Base-by-base conservation (phyloP, 1,140 invertebrate genomes). In the Zaprionus camerounensis region DNA sequence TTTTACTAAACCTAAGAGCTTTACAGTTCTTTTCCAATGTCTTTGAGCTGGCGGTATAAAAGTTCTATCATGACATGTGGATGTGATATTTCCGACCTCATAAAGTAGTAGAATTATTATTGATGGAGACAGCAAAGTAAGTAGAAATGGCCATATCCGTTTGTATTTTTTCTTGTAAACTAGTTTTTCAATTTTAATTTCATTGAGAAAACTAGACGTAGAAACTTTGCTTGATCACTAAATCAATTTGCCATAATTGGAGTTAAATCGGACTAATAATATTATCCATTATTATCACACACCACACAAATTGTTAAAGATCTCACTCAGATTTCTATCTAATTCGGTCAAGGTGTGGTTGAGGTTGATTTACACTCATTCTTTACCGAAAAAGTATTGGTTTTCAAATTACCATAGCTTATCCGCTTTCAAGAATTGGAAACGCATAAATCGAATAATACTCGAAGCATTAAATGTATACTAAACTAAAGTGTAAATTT, bases 71-170 rank as follows among this genome's bases (percentile, higher is more conserved):
- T 46, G 46, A 64, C 46, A 51, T 24, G 46, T 51, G 20, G 53
- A 65, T 34, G 51, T 38, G 31, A 64, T 28, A 64, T 64, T 64
- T 64, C 62, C 62, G 62, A 64, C 62, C 24, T n/a, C 63, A 66
- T 66, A 66, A 66, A 56, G 61, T 36, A 38, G 13, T 34, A 36
- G 12, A 51, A 51, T 51, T 64, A 46, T 66, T 66, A 51, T 66
- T 56, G 63, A 56, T 66, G 56, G 53, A 53, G 63, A 56, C 63
- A 41, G 38, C 63, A 56, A 41, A 51, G 36, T 66, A 55, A 34
- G 36, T 44, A 44, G 38, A 55, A 53, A 55, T 66, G 63, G 36
- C 63, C 63, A 66, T 66, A 51, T 66, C 51, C 46, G 46, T 24
- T 51, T 66, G 63, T 38, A 1, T 66, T 46, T 66, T 56, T 66